phyloP scores from a whole-genome alignment of 2,888 invertebrate genomes.

The Hypomecis punctinalis region DNA sequence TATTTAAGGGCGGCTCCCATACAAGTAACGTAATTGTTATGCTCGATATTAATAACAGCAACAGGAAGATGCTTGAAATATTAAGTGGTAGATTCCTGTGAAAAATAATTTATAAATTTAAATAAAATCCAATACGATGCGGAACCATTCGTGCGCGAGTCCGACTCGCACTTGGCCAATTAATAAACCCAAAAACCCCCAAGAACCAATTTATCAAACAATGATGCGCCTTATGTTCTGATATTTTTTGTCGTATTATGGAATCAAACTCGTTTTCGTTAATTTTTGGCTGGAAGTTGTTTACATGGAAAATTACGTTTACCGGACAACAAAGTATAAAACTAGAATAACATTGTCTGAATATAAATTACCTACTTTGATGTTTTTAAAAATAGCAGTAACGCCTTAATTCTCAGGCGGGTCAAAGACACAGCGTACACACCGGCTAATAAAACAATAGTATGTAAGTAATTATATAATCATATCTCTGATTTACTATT shows the following conservation, averaged over 20 bases:
- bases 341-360: slow-evolving; percentile 29
- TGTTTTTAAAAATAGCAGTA: slow-evolving; percentile 12
- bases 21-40: too few relatives aligned
- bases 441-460: background rate
- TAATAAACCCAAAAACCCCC: too few relatives aligned
- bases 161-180: too few relatives aligned
- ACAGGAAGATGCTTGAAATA: too few relatives aligned
- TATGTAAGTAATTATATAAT: background rate
- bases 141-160: too few relatives aligned
- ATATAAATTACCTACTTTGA: slow-evolving; percentile 36
- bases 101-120: too few relatives aligned
- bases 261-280: slow-evolving; percentile 15
- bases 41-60: too few relatives aligned
- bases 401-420: slow-evolving; percentile 5
- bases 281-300: slow-evolving; percentile 25
- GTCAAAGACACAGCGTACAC: slow-evolving; percentile 5
- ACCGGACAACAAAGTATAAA: slow-evolving; percentile 23
- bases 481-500: too few relatives aligned
- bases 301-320: slow-evolving; percentile 47
- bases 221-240: background rate
- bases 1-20: too few relatives aligned
- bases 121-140: too few relatives aligned
- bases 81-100: too few relatives aligned
- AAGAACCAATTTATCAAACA: background rate
- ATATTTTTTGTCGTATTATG: background rate